A percentile compares a stretch with the other conserved stretches of the same genome.
phyloP scores from a whole-genome alignment of 2,113 vertebrate genomes.

The Crotalus horridus region DNA sequence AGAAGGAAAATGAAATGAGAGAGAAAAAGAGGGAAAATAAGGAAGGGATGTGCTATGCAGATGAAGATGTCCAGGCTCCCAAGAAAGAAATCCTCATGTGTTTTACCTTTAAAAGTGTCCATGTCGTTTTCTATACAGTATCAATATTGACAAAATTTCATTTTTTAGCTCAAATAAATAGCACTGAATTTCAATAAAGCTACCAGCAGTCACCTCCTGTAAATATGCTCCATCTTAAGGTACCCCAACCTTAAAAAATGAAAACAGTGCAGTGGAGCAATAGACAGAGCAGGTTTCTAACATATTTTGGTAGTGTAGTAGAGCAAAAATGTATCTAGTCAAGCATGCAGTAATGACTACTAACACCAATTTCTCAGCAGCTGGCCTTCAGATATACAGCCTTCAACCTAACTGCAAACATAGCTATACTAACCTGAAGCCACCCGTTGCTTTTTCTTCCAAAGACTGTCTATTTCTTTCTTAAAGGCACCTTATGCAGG shows the following conservation, averaged over 20 bases:
- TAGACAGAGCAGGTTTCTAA: not conserved
- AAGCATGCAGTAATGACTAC: not conserved
- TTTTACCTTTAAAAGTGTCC: constrained; percentile 59
- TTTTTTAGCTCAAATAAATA: constrained; percentile 33
- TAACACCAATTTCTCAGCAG: not conserved
- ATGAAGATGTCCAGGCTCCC: constrained; percentile 59
- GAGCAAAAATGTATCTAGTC: not conserved
- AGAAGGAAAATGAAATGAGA: constrained; percentile 65
- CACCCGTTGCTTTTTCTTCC: not conserved
- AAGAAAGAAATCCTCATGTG: constrained; percentile 56
- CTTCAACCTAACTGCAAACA: not conserved
- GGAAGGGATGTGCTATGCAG: constrained; percentile 64
- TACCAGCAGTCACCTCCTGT: constrained; percentile 20
- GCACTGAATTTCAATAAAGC: constrained; percentile 50
- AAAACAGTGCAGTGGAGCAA: constrained; percentile 20
- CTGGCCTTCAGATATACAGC: not conserved
- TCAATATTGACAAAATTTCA: constrained; percentile 41
- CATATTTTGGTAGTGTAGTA: not conserved
- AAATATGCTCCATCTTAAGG: constrained; percentile 41
- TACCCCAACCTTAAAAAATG: not conserved
- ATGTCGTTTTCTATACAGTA: constrained; percentile 48
- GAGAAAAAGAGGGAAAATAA: constrained; percentile 44
- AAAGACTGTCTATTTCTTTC: not conserved
- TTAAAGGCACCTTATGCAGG: not conserved
- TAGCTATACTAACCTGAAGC: not conserved